These are phyloP conservation scores for Tinamus guttatus DNA, from an alignment of 2,113 vertebrate genomes.

Conservation along the genomic window DNA sequence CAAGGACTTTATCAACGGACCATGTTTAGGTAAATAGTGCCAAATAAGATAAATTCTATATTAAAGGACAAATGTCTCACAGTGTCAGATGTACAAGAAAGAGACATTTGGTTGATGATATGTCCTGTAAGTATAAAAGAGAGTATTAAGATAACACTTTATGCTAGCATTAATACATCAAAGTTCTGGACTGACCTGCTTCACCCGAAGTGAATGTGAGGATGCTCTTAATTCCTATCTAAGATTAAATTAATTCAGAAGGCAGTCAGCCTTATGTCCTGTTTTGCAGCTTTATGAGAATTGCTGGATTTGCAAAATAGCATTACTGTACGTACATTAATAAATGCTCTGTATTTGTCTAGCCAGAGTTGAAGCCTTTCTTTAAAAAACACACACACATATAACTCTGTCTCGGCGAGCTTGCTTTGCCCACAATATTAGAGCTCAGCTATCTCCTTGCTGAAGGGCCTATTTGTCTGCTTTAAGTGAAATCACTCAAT, in stretches of 20 bases:
- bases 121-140: conserved; percentile 49
- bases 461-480: conserved; percentile 94
- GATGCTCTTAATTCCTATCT: conserved; percentile 75
- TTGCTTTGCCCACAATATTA: conserved; percentile 74
- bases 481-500: conserved; percentile 99
- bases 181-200: conserved; percentile 70
- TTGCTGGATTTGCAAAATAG: conserved; percentile 73
- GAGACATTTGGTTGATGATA: conserved; percentile 45
- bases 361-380: conserved; percentile 66
- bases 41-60: conserved; percentile 70
- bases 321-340: conserved; percentile 25
- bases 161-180: conserved; percentile 58
- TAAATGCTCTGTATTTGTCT: conserved; percentile 49
- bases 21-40: conserved; percentile 71
- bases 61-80: conserved; percentile 53
- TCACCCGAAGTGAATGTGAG: conserved; percentile 61
- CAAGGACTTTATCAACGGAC: conserved; percentile 74
- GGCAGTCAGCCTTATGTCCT: conserved; percentile 75
- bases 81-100: conserved; percentile 45
- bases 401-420: conserved; percentile 44
- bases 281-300: conserved; percentile 77
- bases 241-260: conserved; percentile 81
- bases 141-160: conserved; percentile 68
- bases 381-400: not conserved
- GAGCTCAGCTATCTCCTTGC: conserved; percentile 78